Conservation (phyloP, 2,888 invertebrate genomes). For the Drosophila nr. perissopoda region DNA sequence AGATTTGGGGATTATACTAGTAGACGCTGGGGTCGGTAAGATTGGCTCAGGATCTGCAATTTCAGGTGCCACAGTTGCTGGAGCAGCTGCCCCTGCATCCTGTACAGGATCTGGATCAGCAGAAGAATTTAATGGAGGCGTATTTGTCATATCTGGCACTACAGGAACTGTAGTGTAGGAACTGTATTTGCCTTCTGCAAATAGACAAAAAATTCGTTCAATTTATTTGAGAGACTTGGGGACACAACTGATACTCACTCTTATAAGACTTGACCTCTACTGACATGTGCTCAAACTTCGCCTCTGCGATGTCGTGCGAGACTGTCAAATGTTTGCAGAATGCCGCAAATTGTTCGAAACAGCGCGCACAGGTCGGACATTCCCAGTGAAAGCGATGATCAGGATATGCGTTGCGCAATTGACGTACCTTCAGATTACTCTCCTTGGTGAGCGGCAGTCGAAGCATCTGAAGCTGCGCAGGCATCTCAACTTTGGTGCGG, state of each 20-base stretch:
- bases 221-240: too few relatives aligned
- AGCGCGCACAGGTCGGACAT: conserved; percentile 67
- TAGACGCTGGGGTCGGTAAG: conserved; percentile 51
- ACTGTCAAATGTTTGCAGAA: conserved; percentile 63
- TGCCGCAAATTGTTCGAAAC: conserved; percentile 56
- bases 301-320: conserved; percentile 42
- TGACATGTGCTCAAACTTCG: conserved; percentile 25
- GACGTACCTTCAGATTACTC: conserved; percentile 21
- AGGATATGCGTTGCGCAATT: conserved; percentile 51
- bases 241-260: conserved; percentile 40
- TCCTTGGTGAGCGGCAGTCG: conserved; percentile 11
- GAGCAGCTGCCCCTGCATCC: not conserved
- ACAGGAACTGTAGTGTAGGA: not conserved
- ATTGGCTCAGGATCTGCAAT: not conserved
- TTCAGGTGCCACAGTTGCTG: not conserved
- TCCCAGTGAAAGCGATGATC: conserved; percentile 67
- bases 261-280: conserved; percentile 56
- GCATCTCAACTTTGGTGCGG: not conserved
- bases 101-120: not conserved
- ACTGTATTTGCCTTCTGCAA: too few relatives aligned
- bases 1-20: not conserved
- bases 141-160: not conserved
- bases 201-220: not conserved
- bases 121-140: not conserved
- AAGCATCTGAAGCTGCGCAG: conserved; percentile 11